Evolutionary conservation across 1,140 invertebrate genomes (phyloP).

Genomic region (Pseudomyrmex dendroicus): DNA sequence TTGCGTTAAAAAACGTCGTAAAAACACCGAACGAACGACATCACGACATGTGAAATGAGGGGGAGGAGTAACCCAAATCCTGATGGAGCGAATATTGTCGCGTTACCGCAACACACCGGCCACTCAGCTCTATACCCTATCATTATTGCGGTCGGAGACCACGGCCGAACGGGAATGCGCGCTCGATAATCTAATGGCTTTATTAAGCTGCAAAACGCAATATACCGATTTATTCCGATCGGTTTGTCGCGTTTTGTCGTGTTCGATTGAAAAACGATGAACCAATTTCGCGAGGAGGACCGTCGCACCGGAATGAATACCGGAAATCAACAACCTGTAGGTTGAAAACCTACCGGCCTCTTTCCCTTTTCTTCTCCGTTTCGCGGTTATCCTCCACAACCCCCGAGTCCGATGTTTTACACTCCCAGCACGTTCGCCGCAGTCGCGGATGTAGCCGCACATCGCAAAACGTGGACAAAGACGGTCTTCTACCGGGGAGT

Average conservation of each 20-base stretch:
- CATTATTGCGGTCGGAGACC: conserved; percentile 43
- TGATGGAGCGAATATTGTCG: conserved; percentile 28
- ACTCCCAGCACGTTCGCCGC: conserved; percentile 59
- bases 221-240: conserved; percentile 69
- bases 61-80: background rate
- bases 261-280: conserved; percentile 75
- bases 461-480: conserved; percentile 60
- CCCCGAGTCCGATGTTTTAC: background rate
- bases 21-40: background rate
- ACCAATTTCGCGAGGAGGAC: conserved; percentile 73
- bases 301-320: conserved; percentile 4
- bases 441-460: conserved; percentile 56
- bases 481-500: conserved; percentile 50
- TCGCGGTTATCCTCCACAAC: background rate
- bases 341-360: conserved; percentile 42
- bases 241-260: conserved; percentile 73
- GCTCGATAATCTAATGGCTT: conserved; percentile 70
- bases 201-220: conserved; percentile 70
- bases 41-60: background rate
- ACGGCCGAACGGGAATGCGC: background rate
- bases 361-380: background rate
- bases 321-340: conserved; percentile 81
- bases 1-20: background rate
- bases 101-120: conserved; percentile 32
- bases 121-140: conserved; percentile 32